A percentile compares a stretch with the other conserved stretches of the same genome.
Conservation (phyloP, 2,113 vertebrate species). For the Hystrix brachyura region DNA sequence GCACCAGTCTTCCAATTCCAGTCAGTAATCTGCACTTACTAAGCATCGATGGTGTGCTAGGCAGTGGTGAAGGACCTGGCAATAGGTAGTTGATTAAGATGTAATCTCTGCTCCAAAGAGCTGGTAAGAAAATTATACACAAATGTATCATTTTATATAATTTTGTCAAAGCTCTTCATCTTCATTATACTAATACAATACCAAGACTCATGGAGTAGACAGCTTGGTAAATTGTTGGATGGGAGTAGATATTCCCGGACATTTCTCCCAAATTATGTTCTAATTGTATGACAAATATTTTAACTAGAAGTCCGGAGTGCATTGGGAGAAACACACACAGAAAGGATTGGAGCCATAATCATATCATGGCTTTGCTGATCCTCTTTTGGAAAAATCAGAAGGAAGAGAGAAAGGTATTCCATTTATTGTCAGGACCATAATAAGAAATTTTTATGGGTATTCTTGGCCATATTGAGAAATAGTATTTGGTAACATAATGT, state of each 20-base stretch:
- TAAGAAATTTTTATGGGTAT: not conserved
- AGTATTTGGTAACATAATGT: not conserved
- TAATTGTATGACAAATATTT: not conserved
- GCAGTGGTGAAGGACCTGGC: not conserved
- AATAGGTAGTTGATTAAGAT: not conserved
- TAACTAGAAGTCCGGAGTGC: not conserved
- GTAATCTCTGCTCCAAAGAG: not conserved
- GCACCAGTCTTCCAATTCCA: not conserved
- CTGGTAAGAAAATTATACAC: not conserved
- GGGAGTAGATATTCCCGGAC: not conserved
- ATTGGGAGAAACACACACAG: not conserved
- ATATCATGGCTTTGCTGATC: not conserved
- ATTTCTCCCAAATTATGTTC: not conserved
- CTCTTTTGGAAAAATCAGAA: conserved; percentile 34
- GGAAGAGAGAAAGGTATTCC: not conserved
- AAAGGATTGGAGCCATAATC: not conserved
- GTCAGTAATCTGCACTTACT: not conserved
- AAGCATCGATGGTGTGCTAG: not conserved
- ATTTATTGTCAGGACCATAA: not conserved
- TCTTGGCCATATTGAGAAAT: not conserved
- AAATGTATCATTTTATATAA: not conserved
- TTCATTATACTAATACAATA: not conserved
- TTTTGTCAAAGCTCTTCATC: not conserved
- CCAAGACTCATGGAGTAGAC: not conserved
- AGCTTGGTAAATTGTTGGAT: not conserved